Base-by-base conservation (phyloP, 2,888 invertebrate species). In the Pristionchus arcanus region DNA sequence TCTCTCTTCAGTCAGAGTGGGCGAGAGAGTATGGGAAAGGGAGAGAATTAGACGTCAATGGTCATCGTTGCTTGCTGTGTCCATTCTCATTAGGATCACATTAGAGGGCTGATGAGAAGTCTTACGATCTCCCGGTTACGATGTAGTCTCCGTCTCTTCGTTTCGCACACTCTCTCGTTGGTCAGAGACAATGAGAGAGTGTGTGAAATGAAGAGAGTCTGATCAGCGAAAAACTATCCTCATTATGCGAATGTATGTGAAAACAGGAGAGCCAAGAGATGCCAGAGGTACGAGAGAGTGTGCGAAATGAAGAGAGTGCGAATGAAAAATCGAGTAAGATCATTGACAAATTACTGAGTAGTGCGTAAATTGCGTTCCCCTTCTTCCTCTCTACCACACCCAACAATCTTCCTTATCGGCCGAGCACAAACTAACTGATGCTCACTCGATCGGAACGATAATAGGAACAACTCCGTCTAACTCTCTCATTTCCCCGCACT, bases 341-440 rank as follows among this genome's bases (percentile, higher is more conserved):
- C 63, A 63, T 21, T 25, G n/a, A n/a, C 37, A 74, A 74, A 37
- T 74, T 74, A 34, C 71, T n/a, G 25, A 3, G 31, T 71, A 31
- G 16, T 31, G 15, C 68, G 31, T 31, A 31, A 71, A 31, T 34
- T 71, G 34, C 68, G 28, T 74, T 74, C 74, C 37, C 25, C 37
- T 74, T 37, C n/a, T n/a, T n/a, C n/a, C n/a, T n/a, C 74, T 21
- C 74, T 74, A 74, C 74, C 74, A 74, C 74, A 74, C 74, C 74
- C 74, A 63, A 42, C 42, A 49, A 49, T 49, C 42, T 49, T 13
- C 42, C 42, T 49, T 21, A 74, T 74, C 74, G 74, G 34, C 13
- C 25, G 37, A 63, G 25, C 63, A 21, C 21, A 16, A 74, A 74
- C 71, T 71, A 19, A 25, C 59, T 71, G 15, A 71, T 71, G 37